Evolutionary conservation across 2,797 vertebrate species (phyloP).

Genomic region (Gymnothorax javanicus): DNA sequence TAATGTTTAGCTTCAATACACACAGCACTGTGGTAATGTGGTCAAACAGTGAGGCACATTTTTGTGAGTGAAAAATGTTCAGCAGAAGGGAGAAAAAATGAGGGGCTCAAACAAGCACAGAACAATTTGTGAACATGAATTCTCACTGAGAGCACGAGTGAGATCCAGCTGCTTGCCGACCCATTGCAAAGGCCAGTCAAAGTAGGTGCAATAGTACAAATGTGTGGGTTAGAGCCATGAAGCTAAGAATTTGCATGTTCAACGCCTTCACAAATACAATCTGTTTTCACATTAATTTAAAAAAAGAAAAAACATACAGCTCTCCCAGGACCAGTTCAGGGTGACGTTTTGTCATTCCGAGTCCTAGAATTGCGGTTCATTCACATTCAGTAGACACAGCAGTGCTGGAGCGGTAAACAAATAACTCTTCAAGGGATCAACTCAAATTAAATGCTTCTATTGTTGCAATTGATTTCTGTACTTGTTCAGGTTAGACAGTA

Average conservation of each 20-base stretch:
- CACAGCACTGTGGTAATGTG: not conserved
- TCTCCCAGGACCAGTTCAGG: not conserved
- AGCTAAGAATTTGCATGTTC: slow-evolving; percentile 29
- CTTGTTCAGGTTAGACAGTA: not conserved
- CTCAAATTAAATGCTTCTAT: not conserved
- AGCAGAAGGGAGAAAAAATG: not conserved
- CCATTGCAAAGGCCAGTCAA: not conserved
- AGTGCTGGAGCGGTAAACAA: not conserved
- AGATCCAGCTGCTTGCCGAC: slow-evolving; percentile 13
- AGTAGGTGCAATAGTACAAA: slow-evolving; percentile 5
- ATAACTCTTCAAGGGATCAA: not conserved
- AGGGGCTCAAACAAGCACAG: not conserved
- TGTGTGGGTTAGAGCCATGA: slow-evolving; percentile 16
- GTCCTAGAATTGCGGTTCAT: not conserved
- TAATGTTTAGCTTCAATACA: not conserved
- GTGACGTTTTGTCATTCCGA: not conserved
- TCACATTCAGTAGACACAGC: not conserved
- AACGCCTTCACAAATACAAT: not conserved
- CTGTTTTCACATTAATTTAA: not conserved
- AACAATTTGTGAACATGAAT: not conserved
- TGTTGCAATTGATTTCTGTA: not conserved
- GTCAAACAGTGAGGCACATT: not conserved
- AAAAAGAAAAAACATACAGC: not conserved
- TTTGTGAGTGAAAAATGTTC: not conserved
- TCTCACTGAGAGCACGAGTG: not conserved